Evolutionary conservation across 2,888 invertebrate species (phyloP).

Genomic region (Aspidapion aeneum): DNA sequence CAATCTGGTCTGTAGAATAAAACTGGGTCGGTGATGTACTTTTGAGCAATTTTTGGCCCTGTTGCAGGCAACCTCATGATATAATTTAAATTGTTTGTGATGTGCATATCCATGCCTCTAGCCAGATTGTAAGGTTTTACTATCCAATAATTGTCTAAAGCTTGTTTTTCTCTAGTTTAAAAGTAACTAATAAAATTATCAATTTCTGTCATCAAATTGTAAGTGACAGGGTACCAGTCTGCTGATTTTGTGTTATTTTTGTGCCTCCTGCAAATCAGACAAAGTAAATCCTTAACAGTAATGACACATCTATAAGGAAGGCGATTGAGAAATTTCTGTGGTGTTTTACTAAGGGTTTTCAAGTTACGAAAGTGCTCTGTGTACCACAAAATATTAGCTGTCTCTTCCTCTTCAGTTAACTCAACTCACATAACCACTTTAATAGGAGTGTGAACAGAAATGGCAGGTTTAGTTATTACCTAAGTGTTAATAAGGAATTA

Average conservation of each 20-base stretch:
- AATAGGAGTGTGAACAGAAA: no score
- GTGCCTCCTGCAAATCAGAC: conserved; percentile 67
- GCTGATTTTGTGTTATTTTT: conserved; percentile 51
- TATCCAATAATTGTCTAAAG: conserved; percentile 86
- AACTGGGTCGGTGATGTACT: conserved; percentile 80
- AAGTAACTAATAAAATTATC: conserved; percentile 77
- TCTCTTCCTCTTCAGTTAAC: conserved; percentile 62
- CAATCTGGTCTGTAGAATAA: conserved; percentile 70
- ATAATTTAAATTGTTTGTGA: conserved; percentile 74
- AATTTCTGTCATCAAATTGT: conserved; percentile 81
- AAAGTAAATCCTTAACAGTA: conserved; percentile 84
- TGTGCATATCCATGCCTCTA: conserved; percentile 78
- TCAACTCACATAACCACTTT: no score
- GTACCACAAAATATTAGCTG: conserved; percentile 86
- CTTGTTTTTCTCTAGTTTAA: conserved; percentile 63
- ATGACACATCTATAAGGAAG: conserved; percentile 88
- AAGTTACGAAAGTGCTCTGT: conserved; percentile 75
- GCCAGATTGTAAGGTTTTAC: conserved; percentile 93
- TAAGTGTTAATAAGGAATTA: no score
- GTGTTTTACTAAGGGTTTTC: conserved; percentile 60
- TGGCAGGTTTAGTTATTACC: no score
- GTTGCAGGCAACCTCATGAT: conserved; percentile 74
- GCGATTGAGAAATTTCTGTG: conserved; percentile 79
- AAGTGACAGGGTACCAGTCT: conserved; percentile 81
- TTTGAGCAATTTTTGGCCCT: conserved; percentile 82